phyloP scores from a whole-genome alignment of 2,113 vertebrate genomes.

The Chelonoidis abingdonii region DNA sequence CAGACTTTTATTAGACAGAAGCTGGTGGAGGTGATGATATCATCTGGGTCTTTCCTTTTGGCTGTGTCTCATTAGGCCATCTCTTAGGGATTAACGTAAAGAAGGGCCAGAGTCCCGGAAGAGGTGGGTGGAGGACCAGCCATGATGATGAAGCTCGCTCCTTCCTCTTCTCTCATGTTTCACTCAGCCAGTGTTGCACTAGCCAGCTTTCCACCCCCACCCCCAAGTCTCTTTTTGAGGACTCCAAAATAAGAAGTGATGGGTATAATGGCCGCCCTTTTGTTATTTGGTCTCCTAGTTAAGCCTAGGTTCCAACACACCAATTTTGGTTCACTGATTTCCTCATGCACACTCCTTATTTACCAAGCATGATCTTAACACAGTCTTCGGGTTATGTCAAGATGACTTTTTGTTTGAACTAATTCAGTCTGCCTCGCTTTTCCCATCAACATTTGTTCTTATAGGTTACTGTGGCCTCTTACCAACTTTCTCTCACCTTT shows the following conservation, averaged over 20 bases:
- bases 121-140: not conserved
- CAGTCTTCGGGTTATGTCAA: no score
- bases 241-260: not conserved
- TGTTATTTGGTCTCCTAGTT: not conserved
- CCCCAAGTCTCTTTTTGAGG: not conserved
- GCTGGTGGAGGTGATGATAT: not conserved
- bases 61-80: not conserved
- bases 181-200: not conserved
- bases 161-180: not conserved
- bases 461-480: not conserved
- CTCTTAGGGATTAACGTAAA: not conserved
- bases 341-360: not conserved
- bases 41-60: not conserved
- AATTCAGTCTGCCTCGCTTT: not conserved
- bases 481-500: not conserved
- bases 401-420: not conserved
- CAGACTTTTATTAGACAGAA: not conserved
- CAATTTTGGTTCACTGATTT: not conserved
- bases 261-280: not conserved
- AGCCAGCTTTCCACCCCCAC: not conserved
- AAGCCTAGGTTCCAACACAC: not conserved
- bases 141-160: not conserved
- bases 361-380: not conserved
- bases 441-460: not conserved
- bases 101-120: not conserved